Base-by-base conservation (phyloP, 2,888 invertebrate genomes). In the Hanleya hanleyi region DNA sequence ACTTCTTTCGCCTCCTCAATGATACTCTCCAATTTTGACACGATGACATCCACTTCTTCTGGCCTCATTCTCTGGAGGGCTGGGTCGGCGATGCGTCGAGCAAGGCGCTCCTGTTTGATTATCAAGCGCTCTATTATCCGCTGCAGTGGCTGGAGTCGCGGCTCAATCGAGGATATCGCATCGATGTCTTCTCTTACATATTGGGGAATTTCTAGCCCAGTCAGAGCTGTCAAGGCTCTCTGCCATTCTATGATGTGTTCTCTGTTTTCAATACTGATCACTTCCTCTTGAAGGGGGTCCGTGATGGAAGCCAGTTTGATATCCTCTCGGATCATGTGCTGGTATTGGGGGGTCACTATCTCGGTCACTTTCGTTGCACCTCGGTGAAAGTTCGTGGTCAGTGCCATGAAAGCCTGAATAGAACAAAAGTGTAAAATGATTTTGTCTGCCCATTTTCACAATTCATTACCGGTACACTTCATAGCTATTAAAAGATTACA, bases 321-420 rank as follows among this genome's bases (percentile, higher is more conserved):
- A 61, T 80, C 71, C 32, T 78, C 67, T 15, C 76, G 66, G 4
- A 82, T 41, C 12, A 73, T 64, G 62, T 71, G 69, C 33, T 79
- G 81, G 65, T 83, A 81, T 22, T 75, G 50, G 12, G 73, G 70
- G 32, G 74, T 74, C 12, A 77, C 50, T 22, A 84, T 64, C 38
- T 74, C 71, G 4, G n/a, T 2, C 4, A 47, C 47, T 47, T 18
- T 47, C 22, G 47, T 47, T 22, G 18, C 47, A 22, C 47, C 47
- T 18, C 47, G 47, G 7, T 47, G 47, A 22, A 47, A 47, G 22
- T 47, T 47, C 47, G 22, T 4, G 4, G 47, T 7, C 18, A 47
- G 22, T 2, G 47, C 47, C 22, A 7, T 22, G 3, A n/a, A 18
- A 47, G 57, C 29, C 57, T 57, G 32, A 18, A 57, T 12, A 57